Conservation (phyloP, 2,113 vertebrate species). For the Lipotes vexillifer region DNA sequence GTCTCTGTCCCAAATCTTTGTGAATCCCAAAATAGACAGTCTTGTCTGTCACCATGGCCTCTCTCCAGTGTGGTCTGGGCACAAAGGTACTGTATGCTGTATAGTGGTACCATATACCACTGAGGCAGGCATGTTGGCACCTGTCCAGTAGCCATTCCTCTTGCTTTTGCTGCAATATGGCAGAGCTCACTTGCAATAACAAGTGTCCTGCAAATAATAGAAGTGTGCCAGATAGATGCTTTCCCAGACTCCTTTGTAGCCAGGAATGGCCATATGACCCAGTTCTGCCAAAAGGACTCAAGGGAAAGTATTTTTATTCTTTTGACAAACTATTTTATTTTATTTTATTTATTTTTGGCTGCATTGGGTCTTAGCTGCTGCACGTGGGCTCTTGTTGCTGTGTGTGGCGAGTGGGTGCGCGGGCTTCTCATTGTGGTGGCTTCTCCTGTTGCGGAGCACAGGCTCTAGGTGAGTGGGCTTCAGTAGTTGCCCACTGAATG, state of each 20-base stretch:
- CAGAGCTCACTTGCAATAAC: not conserved
- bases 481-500: no score
- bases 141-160: not conserved
- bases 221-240: not conserved
- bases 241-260: not conserved
- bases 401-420: no score
- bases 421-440: no score
- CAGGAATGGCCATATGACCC: not conserved
- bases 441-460: no score
- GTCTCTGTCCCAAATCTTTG: not conserved
- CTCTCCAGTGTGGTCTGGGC: not conserved
- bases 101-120: not conserved
- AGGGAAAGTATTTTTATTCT: not conserved
- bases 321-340: no score
- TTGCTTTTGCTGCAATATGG: not conserved
- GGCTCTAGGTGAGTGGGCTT: no score
- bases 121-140: not conserved
- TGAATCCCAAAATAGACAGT: not conserved
- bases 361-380: no score
- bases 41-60: not conserved
- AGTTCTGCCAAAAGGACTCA: not conserved
- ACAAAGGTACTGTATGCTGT: not conserved
- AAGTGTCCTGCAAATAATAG: not conserved
- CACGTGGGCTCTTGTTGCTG: no score
- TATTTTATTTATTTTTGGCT: no score